Percentiles rank a stretch among this genome's conserved stretches.
Evolutionary conservation across 2,888 invertebrate species (phyloP).

Genomic region (Ethmia dodecea): DNA sequence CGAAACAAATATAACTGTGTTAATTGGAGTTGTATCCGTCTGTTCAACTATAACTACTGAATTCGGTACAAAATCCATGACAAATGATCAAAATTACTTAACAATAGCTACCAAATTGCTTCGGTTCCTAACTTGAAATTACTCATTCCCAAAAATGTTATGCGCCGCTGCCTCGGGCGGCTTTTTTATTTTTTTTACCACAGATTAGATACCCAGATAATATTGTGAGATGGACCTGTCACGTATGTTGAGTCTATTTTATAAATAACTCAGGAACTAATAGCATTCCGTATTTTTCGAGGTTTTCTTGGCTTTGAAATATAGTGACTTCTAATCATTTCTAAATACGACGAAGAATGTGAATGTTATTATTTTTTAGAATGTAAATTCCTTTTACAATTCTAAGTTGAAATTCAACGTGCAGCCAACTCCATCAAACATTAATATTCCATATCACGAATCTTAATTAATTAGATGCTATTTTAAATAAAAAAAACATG

Average conservation of each 20-base stretch:
- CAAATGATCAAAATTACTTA: slow-evolving; percentile 16
- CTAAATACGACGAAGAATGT: neutral
- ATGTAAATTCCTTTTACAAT: too few species aligned
- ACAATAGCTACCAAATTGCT: slow-evolving; percentile 16
- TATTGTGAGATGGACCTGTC: slow-evolving; percentile 17
- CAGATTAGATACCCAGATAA: slow-evolving; percentile 15
- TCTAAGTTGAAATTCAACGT: too few species aligned
- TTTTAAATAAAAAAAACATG: too few species aligned
- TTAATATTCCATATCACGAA: too few species aligned
- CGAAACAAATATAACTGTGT: slow-evolving; percentile 6
- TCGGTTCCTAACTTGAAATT: slow-evolving; percentile 6
- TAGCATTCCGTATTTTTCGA: slow-evolving; percentile 1
- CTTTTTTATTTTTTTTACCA: too few species aligned
- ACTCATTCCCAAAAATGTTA: slow-evolving; percentile 25
- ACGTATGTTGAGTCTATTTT: slow-evolving; percentile 8
- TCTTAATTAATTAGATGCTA: too few species aligned
- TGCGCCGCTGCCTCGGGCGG: slow-evolving; percentile 21
- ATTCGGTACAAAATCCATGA: slow-evolving; percentile 1
- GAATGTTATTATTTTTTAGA: too few species aligned
- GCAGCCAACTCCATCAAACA: too few species aligned
- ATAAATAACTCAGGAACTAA: neutral
- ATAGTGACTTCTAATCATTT: too few species aligned
- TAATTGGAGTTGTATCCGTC: slow-evolving; percentile 5
- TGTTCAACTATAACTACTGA: neutral
- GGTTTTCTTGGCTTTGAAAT: neutral